Conservation (phyloP, 2,888 invertebrate species). For the Cabera pusaria region DNA sequence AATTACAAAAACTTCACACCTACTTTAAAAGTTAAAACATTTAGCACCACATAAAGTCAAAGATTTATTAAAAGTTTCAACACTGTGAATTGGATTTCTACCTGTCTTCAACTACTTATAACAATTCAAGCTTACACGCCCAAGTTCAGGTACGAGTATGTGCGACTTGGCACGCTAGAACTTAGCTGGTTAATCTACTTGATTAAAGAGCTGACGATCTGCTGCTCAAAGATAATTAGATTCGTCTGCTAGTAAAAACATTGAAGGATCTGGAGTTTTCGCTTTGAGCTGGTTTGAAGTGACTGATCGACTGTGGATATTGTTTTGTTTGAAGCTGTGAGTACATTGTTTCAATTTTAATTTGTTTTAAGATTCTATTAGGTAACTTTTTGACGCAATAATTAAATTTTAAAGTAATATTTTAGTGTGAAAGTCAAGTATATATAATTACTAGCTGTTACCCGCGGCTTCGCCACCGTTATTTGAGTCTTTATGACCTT, state of each 20-base stretch:
- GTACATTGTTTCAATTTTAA: too few relatives aligned
- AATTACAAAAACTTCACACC: too few relatives aligned
- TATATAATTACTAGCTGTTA: too few relatives aligned
- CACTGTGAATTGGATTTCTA: conserved; percentile 15
- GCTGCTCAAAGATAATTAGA: conserved; percentile 17
- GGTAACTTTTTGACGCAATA: too few relatives aligned
- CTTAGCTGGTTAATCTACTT: conserved; percentile 23
- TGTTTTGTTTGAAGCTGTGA: too few relatives aligned
- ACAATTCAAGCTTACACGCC: conserved; percentile 6
- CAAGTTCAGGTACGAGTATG: conserved; percentile 18
- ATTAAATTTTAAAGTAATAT: too few relatives aligned
- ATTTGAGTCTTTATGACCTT: too few relatives aligned
- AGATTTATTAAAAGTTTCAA: conserved; percentile 9
- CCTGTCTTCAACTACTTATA: conserved; percentile 16
- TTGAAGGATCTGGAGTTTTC: conserved; percentile 3
- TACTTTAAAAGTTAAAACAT: too few relatives aligned
- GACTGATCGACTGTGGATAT: too few relatives aligned
- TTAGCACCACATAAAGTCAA: conserved; percentile 8
- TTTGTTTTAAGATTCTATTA: too few relatives aligned
- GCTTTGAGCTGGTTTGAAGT: not conserved
- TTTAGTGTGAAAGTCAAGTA: too few relatives aligned
- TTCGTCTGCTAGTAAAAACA: conserved; percentile 17
- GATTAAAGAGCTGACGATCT: conserved; percentile 20
- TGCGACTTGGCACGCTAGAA: conserved; percentile 9
- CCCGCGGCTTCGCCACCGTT: too few relatives aligned